Base-by-base conservation (phyloP, 1,140 invertebrate species). In the Nephila pilipes region DNA sequence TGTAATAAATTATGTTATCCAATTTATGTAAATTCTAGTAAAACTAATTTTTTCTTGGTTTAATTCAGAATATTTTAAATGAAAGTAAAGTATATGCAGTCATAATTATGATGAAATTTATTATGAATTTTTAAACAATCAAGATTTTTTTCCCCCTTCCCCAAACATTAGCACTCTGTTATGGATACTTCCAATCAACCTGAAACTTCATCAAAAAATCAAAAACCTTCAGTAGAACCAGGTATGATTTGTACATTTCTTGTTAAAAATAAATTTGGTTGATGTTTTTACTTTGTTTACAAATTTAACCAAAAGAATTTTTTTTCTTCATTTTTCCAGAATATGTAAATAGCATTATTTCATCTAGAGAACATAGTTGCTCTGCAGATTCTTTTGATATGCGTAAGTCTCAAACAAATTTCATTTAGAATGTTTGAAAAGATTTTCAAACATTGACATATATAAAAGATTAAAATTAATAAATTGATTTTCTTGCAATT, bases 261-360 rank as follows among this genome's bases (percentile, higher is more conserved):
- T 38, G 6, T 6, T 55, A 2, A 1, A 5, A 1, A 22, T 46
- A n/a, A n/a, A 10, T 46, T 46, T 46, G 46, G 12, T 46, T 10
- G 12, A 46, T 46, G 12, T 46, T 6, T 46, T 46, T 46, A n/a
- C n/a, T 83, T 18, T 83, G 16, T n/a, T 20, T 54, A 25, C 29
- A 36, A 16, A 75, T 29, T 36, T 75, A 75, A 6, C 8, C 14
- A 29, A 16, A 75, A 25, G 8, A 29, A 69, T 16, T 18, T 75
- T 5, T 88, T 65, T 38, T 88, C 16, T 20, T 81, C 5, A 55
- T 92, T 54, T 79, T 80, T 79, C 0, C 58, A 93, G 91, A 93
- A 80, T 93, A 93, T 93, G 91, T 93, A 20, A 93, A 93, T 83
- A 93, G 91, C 29, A 46, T 93, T 54, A 38, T 93, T 25, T 8